Percentiles rank a stretch among this genome's conserved stretches.
Conservation (phyloP, 53 echinoderm and acorn worm genomes). For the Arbacia lixula region DNA sequence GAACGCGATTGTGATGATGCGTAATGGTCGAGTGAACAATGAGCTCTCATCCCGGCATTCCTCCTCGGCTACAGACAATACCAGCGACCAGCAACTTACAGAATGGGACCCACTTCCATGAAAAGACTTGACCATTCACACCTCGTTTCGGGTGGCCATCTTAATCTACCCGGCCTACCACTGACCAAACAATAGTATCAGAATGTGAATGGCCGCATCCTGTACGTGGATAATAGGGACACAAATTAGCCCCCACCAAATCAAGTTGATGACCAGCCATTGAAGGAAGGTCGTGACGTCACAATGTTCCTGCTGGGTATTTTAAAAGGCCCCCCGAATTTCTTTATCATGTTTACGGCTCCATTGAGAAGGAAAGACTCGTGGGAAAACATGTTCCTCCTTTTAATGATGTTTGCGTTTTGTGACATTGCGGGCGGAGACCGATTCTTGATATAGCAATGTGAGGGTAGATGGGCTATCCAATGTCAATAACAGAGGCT, state of each 20-base stretch:
- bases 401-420: slow-evolving; percentile 28
- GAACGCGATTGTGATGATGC: no score
- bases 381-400: slow-evolving; percentile 31
- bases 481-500: no score
- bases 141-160: slow-evolving; percentile 3
- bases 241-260: no score
- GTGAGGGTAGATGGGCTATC: no score
- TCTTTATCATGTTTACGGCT: no score
- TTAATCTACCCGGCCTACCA: slow-evolving; percentile 21
- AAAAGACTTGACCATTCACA: slow-evolving; percentile 42
- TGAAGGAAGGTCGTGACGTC: no score
- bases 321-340: no score
- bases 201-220: slow-evolving; percentile 38
- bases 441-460: no score
- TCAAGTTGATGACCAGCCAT: no score
- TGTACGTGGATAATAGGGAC: no score
- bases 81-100: slow-evolving; percentile 32
- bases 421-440: no score
- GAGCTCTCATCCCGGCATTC: slow-evolving; percentile 36
- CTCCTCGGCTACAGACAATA: slow-evolving; percentile 2
- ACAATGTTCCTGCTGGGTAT: no score
- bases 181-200: slow-evolving; percentile 31
- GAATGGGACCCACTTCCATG: not conserved
- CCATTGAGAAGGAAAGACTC: slow-evolving; percentile 25
- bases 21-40: slow-evolving; percentile 3